Conservation (phyloP, 2,113 vertebrate species). For the Thinocorus orbignyianus region DNA sequence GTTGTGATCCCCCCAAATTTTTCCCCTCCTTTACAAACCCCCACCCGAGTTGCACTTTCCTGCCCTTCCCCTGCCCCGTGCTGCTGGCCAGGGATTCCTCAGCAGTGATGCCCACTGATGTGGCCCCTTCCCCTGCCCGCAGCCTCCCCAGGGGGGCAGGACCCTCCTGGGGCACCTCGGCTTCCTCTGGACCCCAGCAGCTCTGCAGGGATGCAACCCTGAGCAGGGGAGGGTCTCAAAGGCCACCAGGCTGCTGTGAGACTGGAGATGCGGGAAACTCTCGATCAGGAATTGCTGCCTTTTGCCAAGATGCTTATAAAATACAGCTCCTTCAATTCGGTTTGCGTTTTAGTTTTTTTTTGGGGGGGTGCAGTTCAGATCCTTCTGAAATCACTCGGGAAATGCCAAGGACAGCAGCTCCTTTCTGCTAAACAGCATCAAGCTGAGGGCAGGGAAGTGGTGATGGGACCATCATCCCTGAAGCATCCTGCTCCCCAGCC, state of each 20-base stretch:
- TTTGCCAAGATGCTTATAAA: not conserved
- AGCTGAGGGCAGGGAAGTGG: not conserved
- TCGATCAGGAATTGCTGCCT: not conserved
- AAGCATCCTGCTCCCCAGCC: not conserved
- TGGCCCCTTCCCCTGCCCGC: fast-evolving
- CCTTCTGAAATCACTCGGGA: not conserved
- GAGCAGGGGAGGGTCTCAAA: not conserved
- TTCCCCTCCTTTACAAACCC: not conserved
- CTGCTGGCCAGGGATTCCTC: not conserved
- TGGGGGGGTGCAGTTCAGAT: not conserved
- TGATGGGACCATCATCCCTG: fast-evolving
- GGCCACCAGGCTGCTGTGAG: not conserved
- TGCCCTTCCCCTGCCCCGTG: not conserved
- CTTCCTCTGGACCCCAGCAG: not conserved
- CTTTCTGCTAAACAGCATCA: not conserved
- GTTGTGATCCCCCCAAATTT: too few relatives aligned
- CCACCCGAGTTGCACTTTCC: not conserved
- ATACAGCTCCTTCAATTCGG: not conserved
- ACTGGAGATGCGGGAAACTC: not conserved
- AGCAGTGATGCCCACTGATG: not conserved
- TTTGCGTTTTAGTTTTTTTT: not conserved
- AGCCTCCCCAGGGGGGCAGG: not conserved
- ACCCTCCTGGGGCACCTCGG: fast-evolving
- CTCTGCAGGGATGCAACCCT: fast-evolving
- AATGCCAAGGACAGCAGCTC: not conserved